A percentile compares a stretch with the other conserved stretches of the same genome.
phyloP scores from a whole-genome alignment of 1,140 invertebrate species.

The Thaumetopoea pityocampa region DNA sequence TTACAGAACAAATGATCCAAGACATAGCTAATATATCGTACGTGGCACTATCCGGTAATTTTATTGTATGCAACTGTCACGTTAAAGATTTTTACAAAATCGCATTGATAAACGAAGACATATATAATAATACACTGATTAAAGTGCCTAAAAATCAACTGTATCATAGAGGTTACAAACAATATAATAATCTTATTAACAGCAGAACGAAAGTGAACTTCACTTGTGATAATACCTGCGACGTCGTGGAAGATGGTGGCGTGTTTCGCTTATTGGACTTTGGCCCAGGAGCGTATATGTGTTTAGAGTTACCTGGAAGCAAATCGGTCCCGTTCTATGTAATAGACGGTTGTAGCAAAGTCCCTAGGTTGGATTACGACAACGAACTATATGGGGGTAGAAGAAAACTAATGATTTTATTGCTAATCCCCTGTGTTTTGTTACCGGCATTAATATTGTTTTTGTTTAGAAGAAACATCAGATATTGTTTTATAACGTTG shows the following conservation, averaged over 20 bases:
- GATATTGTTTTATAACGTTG: slow-evolving; percentile 76
- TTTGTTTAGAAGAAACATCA: slow-evolving; percentile 70
- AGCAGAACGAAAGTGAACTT: slow-evolving; percentile 20
- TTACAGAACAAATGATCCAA: slow-evolving; percentile 67
- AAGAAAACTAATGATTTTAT: slow-evolving; percentile 29
- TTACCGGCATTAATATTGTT: slow-evolving; percentile 45
- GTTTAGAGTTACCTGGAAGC: slow-evolving; percentile 32
- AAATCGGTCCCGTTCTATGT: slow-evolving; percentile 26
- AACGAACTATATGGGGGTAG: slow-evolving; percentile 12
- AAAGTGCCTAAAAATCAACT: neutral
- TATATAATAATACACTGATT: slow-evolving; percentile 1
- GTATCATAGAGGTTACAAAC: slow-evolving; percentile 28
- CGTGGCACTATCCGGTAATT: slow-evolving; percentile 70
- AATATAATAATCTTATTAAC: slow-evolving; percentile 36
- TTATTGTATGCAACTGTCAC: slow-evolving; percentile 75
- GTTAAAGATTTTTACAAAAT: slow-evolving; percentile 66
- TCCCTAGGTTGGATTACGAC: slow-evolving; percentile 16
- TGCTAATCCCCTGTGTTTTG: slow-evolving; percentile 35
- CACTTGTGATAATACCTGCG: slow-evolving; percentile 5
- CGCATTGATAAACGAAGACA: slow-evolving; percentile 42
- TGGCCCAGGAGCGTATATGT: slow-evolving; percentile 33
- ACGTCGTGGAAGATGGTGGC: slow-evolving; percentile 19
- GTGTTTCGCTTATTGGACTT: slow-evolving; percentile 48
- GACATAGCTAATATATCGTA: slow-evolving; percentile 58
- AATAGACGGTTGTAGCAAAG: slow-evolving; percentile 30